phyloP scores from a whole-genome alignment of 2,888 invertebrate species.

The Drosophila anomalata region DNA sequence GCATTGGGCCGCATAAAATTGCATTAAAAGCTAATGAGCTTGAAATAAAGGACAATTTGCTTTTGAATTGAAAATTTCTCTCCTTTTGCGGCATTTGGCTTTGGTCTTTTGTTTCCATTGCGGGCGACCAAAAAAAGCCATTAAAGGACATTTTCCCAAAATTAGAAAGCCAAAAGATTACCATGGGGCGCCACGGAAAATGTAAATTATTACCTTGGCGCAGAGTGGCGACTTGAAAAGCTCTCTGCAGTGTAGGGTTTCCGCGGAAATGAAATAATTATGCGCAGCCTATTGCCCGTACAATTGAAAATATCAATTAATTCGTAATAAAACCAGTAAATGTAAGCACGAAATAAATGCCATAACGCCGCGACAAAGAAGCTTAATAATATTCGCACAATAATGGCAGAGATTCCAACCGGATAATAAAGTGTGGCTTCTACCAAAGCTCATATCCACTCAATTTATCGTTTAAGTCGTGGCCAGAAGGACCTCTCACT shows the following conservation, averaged over 20 bases:
- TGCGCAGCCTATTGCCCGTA: neutral
- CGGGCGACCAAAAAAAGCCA: conserved; percentile 24
- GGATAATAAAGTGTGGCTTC: too few species aligned
- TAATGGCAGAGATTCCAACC: too few species aligned
- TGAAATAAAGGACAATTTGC: conserved; percentile 75
- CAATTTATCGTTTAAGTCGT: too few species aligned
- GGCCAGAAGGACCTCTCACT: too few species aligned
- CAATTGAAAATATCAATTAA: neutral
- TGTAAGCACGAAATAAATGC: neutral
- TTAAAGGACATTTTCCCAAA: conserved; percentile 33
- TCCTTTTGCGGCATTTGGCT: conserved; percentile 18
- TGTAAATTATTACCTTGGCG: conserved; percentile 24
- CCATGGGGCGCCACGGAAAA: conserved; percentile 1
- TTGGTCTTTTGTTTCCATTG: conserved; percentile 23
- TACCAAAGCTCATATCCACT: too few species aligned
- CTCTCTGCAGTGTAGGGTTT: conserved; percentile 1
- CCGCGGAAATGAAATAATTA: neutral
- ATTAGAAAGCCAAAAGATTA: conserved; percentile 31
- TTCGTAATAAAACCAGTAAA: neutral
- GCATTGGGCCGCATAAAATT: conserved; percentile 78
- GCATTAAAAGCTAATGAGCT: conserved; percentile 77
- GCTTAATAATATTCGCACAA: neutral
- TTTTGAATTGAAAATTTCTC: conserved; percentile 63
- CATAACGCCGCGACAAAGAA: neutral
- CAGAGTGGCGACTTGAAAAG: conserved; percentile 6